phyloP scores from a whole-genome alignment of 1,140 invertebrate species.

The Colletes latitarsis region DNA sequence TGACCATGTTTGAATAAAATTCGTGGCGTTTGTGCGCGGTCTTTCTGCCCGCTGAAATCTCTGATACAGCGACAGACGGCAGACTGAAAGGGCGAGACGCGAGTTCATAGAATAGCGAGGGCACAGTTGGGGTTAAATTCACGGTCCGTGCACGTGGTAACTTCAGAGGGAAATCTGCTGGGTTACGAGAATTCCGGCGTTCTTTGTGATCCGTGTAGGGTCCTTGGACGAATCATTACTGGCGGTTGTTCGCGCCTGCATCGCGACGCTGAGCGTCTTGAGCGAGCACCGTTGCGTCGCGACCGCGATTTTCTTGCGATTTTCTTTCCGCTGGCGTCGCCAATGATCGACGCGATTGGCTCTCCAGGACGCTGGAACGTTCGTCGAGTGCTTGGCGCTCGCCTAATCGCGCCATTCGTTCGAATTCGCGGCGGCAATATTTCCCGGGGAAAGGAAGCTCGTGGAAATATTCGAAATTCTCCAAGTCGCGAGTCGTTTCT shows the following conservation, averaged over 20 bases:
- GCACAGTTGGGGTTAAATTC: neutral
- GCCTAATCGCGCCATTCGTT: neutral
- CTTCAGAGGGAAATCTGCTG: conserved; percentile 2
- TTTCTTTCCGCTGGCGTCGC: neutral
- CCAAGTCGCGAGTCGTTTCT: too few species aligned
- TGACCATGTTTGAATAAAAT: too few species aligned
- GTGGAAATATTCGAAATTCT: neutral
- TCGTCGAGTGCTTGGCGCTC: neutral
- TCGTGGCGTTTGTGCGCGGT: too few species aligned
- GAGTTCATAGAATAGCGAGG: too few species aligned
- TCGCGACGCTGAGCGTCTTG: neutral
- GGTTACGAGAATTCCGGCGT: neutral
- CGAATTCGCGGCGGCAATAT: neutral
- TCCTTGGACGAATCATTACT: conserved; percentile 31
- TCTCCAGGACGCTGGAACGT: conserved; percentile 19
- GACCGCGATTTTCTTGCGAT: neutral
- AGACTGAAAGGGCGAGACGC: too few species aligned
- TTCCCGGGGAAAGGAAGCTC: neutral
- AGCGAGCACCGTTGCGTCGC: too few species aligned
- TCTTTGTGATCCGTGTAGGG: conserved; percentile 13
- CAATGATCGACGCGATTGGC: conserved; percentile 39
- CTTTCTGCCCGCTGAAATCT: too few species aligned
- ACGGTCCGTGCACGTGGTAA: neutral
- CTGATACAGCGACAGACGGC: too few species aligned
- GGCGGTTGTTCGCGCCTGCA: neutral